Percentiles rank a stretch among this genome's conserved stretches.
Evolutionary conservation across 2,797 vertebrate species (phyloP).

Genomic region (Moxostoma hubbsi): DNA sequence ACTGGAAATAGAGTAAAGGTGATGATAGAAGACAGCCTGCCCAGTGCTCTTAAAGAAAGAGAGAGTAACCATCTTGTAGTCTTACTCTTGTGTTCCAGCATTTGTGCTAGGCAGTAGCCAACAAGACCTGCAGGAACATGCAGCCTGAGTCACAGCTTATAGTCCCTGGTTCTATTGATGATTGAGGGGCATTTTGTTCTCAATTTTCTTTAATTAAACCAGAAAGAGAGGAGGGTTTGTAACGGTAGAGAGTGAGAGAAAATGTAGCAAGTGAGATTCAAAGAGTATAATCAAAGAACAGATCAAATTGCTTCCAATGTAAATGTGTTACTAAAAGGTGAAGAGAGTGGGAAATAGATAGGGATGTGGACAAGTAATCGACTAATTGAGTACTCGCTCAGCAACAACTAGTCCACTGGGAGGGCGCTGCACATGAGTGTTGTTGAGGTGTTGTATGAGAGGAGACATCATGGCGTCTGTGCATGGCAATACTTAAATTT

Average conservation of each 20-base stretch:
- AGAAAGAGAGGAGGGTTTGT: background rate
- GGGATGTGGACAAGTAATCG: no score
- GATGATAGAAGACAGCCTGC: constrained; percentile 35
- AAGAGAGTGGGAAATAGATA: background rate
- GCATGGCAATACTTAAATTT: no score
- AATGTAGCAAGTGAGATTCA: constrained; percentile 1
- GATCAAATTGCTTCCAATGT: background rate
- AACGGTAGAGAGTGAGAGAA: background rate
- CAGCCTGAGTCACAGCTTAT: background rate
- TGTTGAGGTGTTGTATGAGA: no score
- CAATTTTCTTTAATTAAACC: background rate
- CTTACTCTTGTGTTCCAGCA: constrained; percentile 15
- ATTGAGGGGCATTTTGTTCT: background rate
- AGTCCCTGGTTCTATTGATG: constrained; percentile 11
- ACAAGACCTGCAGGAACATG: constrained; percentile 26
- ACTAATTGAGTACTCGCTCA: no score
- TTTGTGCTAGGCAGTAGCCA: constrained; percentile 45
- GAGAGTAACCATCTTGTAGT: background rate
- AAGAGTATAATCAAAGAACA: background rate
- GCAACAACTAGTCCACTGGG: no score
- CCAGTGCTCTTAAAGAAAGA: constrained; percentile 24
- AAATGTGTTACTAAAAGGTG: background rate
- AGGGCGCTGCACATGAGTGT: no score
- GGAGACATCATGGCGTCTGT: no score
- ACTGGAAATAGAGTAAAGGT: constrained; percentile 70